Conservation (phyloP, 1,140 invertebrate species). For the Drepana arcuata region DNA sequence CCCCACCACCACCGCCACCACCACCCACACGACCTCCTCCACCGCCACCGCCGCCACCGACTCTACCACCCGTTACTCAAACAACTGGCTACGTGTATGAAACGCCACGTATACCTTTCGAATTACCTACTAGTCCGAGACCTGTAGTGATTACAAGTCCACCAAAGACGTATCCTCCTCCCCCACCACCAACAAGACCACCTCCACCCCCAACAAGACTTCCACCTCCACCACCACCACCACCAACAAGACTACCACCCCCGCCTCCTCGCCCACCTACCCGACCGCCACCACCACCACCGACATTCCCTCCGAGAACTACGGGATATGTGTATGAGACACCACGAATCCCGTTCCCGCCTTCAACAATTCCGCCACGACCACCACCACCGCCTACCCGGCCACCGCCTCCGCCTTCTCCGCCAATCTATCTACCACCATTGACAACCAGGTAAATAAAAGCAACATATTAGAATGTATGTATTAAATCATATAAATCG, state of each 20-base stretch:
- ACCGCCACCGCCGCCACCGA: conserved; percentile 13
- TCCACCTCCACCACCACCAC: conserved; percentile 32
- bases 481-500: no score
- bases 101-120: conserved; percentile 16
- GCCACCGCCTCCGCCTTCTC: conserved; percentile 12
- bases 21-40: conserved; percentile 10
- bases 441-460: no score
- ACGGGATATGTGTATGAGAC: no score
- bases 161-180: conserved; percentile 2
- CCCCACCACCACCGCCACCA: conserved; percentile 11
- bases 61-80: conserved; percentile 15
- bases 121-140: conserved; percentile 12
- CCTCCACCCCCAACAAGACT: conserved; percentile 25
- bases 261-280: conserved; percentile 6
- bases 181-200: conserved; percentile 1
- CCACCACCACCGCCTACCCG: conserved; percentile 9
- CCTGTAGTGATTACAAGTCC: conserved; percentile 3
- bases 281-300: no score
- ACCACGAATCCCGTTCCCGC: no score
- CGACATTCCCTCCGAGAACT: no score
- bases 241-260: conserved; percentile 7
- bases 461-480: no score
- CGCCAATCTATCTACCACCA: conserved; percentile 14
- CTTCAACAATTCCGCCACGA: conserved; percentile 12
- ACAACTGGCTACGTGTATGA: conserved; percentile 22